phyloP scores from a whole-genome alignment of 2,888 invertebrate species.

The Dexiosoma caninum region DNA sequence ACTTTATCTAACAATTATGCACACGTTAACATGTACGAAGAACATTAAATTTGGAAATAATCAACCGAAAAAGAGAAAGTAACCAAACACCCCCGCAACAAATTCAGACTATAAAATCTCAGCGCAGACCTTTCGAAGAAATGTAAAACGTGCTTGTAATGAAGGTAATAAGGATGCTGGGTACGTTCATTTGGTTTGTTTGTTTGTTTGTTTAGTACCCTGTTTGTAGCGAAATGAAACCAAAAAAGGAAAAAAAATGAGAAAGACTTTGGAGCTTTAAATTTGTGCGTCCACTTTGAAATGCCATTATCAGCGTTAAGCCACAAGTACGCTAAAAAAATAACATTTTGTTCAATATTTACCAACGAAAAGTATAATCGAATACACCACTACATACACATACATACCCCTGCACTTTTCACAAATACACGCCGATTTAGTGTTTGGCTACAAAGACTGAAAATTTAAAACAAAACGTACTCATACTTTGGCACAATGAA shows the following conservation, averaged over 20 bases:
- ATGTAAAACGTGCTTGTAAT: not conserved
- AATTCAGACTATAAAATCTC: slow-evolving; percentile 56
- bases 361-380: not conserved
- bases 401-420: not conserved
- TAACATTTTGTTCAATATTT: slow-evolving; percentile 50
- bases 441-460: not conserved
- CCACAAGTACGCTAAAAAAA: slow-evolving; percentile 61
- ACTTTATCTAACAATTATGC: slow-evolving; percentile 61
- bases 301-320: slow-evolving; percentile 63
- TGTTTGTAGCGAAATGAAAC: not conserved
- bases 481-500: slow-evolving; percentile 14
- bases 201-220: not conserved
- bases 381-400: not conserved
- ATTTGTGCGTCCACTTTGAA: slow-evolving; percentile 63
- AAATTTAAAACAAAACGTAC: slow-evolving; percentile 23
- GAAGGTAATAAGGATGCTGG: slow-evolving; percentile 22
- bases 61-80: not conserved
- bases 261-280: slow-evolving; percentile 60
- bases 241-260: slow-evolving; percentile 8
- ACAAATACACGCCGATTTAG: not conserved
- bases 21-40: slow-evolving; percentile 56
- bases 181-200: not conserved
- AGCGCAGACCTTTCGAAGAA: slow-evolving; percentile 50
- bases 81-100: not conserved
- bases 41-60: slow-evolving; percentile 42